Conservation (phyloP, 2,113 vertebrate genomes). For the Pachypanchax playfairii region DNA sequence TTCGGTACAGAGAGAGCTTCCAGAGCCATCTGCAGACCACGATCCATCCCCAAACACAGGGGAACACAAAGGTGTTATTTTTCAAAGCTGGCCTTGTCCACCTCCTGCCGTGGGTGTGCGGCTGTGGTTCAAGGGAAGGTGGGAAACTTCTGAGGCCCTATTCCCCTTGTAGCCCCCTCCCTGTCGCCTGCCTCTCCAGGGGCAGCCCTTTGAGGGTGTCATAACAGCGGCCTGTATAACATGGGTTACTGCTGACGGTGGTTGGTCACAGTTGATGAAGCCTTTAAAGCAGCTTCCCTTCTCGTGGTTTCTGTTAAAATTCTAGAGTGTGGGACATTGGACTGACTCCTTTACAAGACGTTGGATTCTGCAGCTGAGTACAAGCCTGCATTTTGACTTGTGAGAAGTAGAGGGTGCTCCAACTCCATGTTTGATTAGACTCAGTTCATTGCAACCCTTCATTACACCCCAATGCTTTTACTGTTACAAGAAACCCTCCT, state of each 20-base stretch:
- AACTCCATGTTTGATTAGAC: slow-evolving; percentile 74
- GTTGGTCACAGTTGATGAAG: slow-evolving; percentile 91
- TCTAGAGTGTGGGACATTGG: slow-evolving; percentile 70
- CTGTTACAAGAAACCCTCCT: slow-evolving; percentile 51
- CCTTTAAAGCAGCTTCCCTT: slow-evolving; percentile 87
- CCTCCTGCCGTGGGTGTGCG: slow-evolving; percentile 90
- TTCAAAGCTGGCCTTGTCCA: slow-evolving; percentile 92
- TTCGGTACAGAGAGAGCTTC: slow-evolving; percentile 83
- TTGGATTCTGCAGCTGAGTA: slow-evolving; percentile 36
- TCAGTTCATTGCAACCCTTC: slow-evolving; percentile 20
- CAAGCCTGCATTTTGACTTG: slow-evolving; percentile 78
- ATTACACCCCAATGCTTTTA: slow-evolving; percentile 3
- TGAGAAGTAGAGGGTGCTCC: slow-evolving; percentile 92
- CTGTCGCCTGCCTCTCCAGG: slow-evolving; percentile 86
- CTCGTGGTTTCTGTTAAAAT: slow-evolving; percentile 87
- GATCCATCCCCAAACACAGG: slow-evolving; percentile 92
- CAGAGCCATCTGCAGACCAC: slow-evolving; percentile 94
- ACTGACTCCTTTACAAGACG: slow-evolving; percentile 60
- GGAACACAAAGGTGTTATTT: slow-evolving; percentile 99
- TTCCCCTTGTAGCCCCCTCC: slow-evolving; percentile 82
- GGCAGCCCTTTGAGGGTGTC: slow-evolving; percentile 93
- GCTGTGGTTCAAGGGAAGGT: slow-evolving; percentile 93
- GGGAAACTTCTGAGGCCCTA: slow-evolving; percentile 94
- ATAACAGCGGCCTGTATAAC: slow-evolving; percentile 92
- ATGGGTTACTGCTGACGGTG: slow-evolving; percentile 92